Evolutionary conservation across 2,113 vertebrate species (phyloP), one percentile per base, ranked within the genome.

Genomic region (Sylvietta virens): DNA sequence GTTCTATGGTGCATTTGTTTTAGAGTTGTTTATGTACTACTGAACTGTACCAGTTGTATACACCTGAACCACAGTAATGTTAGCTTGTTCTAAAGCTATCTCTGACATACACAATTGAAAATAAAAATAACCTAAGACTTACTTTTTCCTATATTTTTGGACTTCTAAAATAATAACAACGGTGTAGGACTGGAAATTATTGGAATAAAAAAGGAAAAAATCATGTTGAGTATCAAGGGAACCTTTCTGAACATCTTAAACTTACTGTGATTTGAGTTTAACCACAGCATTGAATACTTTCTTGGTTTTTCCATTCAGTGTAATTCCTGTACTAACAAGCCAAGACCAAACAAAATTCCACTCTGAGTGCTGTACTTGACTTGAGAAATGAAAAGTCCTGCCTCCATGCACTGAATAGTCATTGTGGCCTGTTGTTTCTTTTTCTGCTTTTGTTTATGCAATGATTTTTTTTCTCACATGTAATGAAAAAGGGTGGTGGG

Each of bases 41-140:
- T 98, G 98, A 98, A 98, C 97, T 98, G 97, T 97, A 98, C 98
- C 98, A 98, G 98, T 98, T 98, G 97, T 96, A 97, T 97, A 96
- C 96, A 97, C 97, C 96, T 96, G 96, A 97, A 97, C 92, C 88
- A 95, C 80, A 97, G 96, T 97, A 96, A 97, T 79, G 96, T 98
- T 98, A 98, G 98, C 98, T 98, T 98, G 98, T 98, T 98, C 97
- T 98, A 98, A 98, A 98, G 98, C 98, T 98, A 98, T 93, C 90
- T 89, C 97, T 98, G 97, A 98, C 90, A 96, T 73, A 97, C 71
- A 81, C 81, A 80, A 88, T 72, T 95, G 94, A 97, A 97, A 97
- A 96, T 98, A 97, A 97, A 97, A 91, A 97, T 85, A 97, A 86
- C 92, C 54, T 74, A 65, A 88, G 51, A 64, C 50, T 86, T 81